phyloP scores from a whole-genome alignment of 2,797 vertebrate species.

The Tiaroga cobitis region DNA sequence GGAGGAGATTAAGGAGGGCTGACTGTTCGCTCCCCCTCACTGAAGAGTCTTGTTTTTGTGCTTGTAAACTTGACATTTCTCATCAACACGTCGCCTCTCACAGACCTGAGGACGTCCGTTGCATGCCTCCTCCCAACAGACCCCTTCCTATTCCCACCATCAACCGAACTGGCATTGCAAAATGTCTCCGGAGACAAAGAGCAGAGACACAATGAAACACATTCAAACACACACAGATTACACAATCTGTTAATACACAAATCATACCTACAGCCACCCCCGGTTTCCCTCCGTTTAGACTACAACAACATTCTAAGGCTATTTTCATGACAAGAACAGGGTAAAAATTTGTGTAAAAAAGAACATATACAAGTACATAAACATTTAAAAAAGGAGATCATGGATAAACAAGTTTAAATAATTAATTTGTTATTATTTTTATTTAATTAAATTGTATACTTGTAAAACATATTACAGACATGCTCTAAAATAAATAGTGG shows the following conservation, averaged over 20 bases:
- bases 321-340: background rate
- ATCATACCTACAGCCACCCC: slow-evolving; percentile 5
- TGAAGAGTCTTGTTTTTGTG: slow-evolving; percentile 62
- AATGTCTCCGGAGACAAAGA: slow-evolving; percentile 28
- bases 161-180: slow-evolving; percentile 36
- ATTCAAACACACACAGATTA: slow-evolving; percentile 7
- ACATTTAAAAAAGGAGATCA: background rate
- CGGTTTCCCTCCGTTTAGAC: slow-evolving; percentile 11
- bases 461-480: no score
- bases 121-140: slow-evolving; percentile 25
- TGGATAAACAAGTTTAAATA: background rate
- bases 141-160: slow-evolving; percentile 58
- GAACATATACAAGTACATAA: background rate
- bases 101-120: slow-evolving; percentile 38
- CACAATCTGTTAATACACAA: background rate
- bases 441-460: background rate
- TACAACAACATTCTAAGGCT: background rate
- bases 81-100: slow-evolving; percentile 57
- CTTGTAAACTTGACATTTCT: slow-evolving; percentile 82
- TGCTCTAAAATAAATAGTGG: background rate
- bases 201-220: slow-evolving; percentile 12
- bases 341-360: background rate
- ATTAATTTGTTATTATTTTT: background rate
- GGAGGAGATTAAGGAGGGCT: slow-evolving; percentile 22
- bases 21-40: slow-evolving; percentile 50